A percentile compares a stretch with the other conserved stretches of the same genome.
Conservation (phyloP, 2,888 invertebrate genomes). For the Phoenoteleia sp. region DNA sequence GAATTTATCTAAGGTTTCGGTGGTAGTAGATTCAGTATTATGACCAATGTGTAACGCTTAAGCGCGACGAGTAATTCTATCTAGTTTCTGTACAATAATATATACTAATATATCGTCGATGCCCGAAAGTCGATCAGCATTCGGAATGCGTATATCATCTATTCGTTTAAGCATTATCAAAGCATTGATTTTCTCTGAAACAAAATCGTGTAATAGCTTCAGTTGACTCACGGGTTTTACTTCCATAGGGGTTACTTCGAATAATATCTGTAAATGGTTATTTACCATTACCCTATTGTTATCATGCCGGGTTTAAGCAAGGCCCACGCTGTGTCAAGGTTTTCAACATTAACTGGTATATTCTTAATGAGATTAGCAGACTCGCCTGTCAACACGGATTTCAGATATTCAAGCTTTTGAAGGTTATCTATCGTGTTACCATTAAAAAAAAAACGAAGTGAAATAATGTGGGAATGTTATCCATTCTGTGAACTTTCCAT, state of each 20-base stretch:
- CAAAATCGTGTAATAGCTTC: neutral
- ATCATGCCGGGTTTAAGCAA: neutral
- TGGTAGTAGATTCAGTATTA: too few relatives aligned
- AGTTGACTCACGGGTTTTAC: neutral
- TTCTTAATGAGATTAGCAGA: neutral
- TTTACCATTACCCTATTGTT: neutral
- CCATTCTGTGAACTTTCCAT: conserved; percentile 12
- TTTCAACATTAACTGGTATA: neutral
- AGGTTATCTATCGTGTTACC: conserved; percentile 1
- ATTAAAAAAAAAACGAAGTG: too few relatives aligned
- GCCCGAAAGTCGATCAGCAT: neutral
- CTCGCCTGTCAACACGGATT: neutral
- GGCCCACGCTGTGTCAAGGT: neutral
- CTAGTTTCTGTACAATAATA: neutral
- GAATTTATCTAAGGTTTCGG: too few relatives aligned
- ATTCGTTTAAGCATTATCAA: neutral
- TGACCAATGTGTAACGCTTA: neutral
- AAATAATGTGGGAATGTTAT: conserved; percentile 2
- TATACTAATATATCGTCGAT: neutral
- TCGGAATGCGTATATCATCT: neutral
- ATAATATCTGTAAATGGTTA: neutral
- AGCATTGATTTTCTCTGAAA: neutral
- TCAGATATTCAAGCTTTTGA: neutral
- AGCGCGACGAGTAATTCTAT: neutral
- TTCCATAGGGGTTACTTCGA: neutral